A percentile compares a stretch with the other conserved stretches of the same genome.
Conservation (phyloP, 2,113 vertebrate species). For the Ammodytes dubius region DNA sequence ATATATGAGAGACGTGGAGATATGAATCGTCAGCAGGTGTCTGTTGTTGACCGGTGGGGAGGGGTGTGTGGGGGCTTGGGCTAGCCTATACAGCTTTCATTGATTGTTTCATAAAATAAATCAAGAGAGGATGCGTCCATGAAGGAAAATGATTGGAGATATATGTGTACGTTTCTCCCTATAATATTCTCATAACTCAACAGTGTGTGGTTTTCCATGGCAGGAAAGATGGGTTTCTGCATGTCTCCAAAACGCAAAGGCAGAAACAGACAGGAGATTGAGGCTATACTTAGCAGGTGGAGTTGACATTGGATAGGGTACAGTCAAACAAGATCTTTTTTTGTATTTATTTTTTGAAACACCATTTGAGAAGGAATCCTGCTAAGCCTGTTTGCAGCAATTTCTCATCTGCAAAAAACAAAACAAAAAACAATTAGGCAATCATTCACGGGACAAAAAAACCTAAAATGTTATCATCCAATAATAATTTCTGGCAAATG, state of each 20-base stretch:
- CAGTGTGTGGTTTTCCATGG: not conserved
- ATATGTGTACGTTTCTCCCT: not conserved
- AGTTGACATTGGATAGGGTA: not conserved
- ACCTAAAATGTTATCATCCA: not conserved
- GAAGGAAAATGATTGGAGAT: not conserved
- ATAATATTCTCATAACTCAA: not conserved
- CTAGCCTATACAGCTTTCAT: not conserved
- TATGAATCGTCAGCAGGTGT: slow-evolving; percentile 40
- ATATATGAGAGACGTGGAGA: not conserved
- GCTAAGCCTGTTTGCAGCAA: not conserved
- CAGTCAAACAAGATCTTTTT: not conserved
- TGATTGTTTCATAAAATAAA: not conserved
- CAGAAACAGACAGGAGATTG: not conserved
- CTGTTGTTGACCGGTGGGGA: slow-evolving; percentile 8
- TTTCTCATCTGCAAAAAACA: too few relatives aligned
- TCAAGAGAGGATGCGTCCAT: not conserved
- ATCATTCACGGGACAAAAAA: not conserved
- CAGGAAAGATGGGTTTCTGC: not conserved
- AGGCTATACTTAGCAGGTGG: not conserved
- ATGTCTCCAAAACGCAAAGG: not conserved
- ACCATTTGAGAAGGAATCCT: not conserved
- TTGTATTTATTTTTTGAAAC: not conserved
- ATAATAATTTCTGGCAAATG: too few relatives aligned
- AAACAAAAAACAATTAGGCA: too few relatives aligned
- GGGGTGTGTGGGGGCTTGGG: not conserved